Base-by-base conservation (phyloP, 2,797 vertebrate species). In the Lerista edwardsae region DNA sequence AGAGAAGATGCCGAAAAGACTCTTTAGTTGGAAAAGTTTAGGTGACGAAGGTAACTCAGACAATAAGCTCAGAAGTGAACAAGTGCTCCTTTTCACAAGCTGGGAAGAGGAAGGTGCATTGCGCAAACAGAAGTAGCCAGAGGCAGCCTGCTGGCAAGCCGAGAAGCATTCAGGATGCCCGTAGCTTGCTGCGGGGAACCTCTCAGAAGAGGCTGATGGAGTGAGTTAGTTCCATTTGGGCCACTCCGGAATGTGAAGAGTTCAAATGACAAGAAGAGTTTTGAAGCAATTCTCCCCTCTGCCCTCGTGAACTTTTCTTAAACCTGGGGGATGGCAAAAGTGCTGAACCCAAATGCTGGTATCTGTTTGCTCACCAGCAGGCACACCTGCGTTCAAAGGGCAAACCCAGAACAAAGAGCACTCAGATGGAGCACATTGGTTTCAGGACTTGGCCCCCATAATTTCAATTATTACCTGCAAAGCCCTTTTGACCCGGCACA, bases 1-100 rank as follows among this genome's bases (percentile, higher is more conserved):
- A 17, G 44, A 51, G 0, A n/a, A 61, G 57, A 72, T 79, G 44
- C 82, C 25, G 31, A 0, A 0, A 19, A 36, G 4, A 17, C 44
- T 39, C 2, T 27, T 27, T 39, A 39, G 72, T 55, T 36, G 21
- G 0, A 31, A 41, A 75, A 21, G 15, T 64, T 41, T 44, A 9
- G 27, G 0, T 57, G 57, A 23, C 36, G 36, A 68, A 68, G 44
- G 55, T 68, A 51, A 29, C 12, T 67, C 36, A 14, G 61, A 67
- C 4, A 34, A 23, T 57, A 27, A 57, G 34, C 0, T 0, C 1
- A 44, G 17, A 47, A 11, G 57, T 15, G 7, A 27, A 10, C 25
- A 21, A 51, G 6, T 29, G 11, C 15, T 14, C 1, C 15, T 36
- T n/a, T 80, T 7, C 51, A 19, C 64, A 44, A 36, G n/a, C n/a